Conservation (phyloP, 2,797 vertebrate species). For the Epinephelus awoara region DNA sequence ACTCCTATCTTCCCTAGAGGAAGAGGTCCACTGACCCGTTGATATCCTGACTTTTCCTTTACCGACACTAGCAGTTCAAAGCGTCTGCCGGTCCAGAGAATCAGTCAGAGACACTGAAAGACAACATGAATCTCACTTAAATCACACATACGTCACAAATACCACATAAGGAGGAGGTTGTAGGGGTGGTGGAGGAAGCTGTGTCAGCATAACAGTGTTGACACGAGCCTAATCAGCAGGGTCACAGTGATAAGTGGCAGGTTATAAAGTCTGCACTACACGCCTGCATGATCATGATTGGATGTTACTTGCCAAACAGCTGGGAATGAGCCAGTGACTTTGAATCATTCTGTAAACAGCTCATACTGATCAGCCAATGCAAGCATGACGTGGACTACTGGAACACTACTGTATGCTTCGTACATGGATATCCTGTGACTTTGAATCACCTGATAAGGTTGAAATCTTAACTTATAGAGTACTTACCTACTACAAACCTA, state of each 20-base stretch:
- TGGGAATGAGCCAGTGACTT: not conserved
- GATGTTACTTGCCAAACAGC: not conserved
- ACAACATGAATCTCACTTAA: too few species aligned
- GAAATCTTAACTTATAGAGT: not conserved
- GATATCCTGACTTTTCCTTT: not conserved
- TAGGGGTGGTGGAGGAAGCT: not conserved
- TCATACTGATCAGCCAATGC: not conserved
- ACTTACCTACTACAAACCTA: too few species aligned
- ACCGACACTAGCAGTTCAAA: not conserved
- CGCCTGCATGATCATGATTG: not conserved
- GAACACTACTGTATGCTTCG: not conserved
- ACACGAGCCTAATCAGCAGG: not conserved
- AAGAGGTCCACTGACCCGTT: not conserved
- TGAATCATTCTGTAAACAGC: not conserved
- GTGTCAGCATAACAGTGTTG: not conserved
- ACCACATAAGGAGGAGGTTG: not conserved
- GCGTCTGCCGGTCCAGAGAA: too few species aligned
- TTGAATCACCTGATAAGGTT: rapidly evolving
- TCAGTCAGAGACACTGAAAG: not conserved
- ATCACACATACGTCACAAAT: not conserved
- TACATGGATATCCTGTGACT: too few species aligned
- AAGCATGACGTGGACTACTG: not conserved
- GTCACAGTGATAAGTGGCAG: conserved; percentile 1
- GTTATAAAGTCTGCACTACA: not conserved
- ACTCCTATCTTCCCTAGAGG: not conserved